Base-by-base conservation (phyloP, 1,140 invertebrate species). In the Procambarus clarkii region DNA sequence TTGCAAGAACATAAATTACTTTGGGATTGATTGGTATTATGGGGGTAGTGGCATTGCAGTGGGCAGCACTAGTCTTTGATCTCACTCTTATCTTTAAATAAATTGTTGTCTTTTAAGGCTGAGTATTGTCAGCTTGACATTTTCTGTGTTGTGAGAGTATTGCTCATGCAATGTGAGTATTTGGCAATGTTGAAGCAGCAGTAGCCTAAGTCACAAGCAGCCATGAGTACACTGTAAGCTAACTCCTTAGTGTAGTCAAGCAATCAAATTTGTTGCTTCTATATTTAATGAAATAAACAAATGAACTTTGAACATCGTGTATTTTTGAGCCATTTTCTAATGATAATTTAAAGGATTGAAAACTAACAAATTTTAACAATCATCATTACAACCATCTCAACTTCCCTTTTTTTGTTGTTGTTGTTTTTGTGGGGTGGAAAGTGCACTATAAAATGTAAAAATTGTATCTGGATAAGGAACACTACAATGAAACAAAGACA, bases 231-330 rank as follows among this genome's bases (percentile, higher is more conserved):
- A 87, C 71, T 86, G 90, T 87, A 86, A 82, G 90, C 90, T 77
- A 84, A 91, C 76, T 86, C 89, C 83, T 91, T 91, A 91, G 83
- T 86, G 77, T 91, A 91, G 89, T 91, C 89, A 91, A 85, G 82
- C 89, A 91, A 91, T 91, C 89, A 87, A 87, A 91, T 91, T 91
- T 91, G 90, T 91, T 91, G 90, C 90, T 91, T 91, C 90, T 91
- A 91, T 91, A 91, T 91, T 91, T 91, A 91, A 91, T 86, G 90
- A 91, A 91, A 91, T 91, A 91, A 86, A 91, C 81, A 83, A 83
- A n/a, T 83, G 81, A 83, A 83, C 69, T 83, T 69, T 83, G 69
- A 64, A 64, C 21, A 64, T 78, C n/a, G 34, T 69, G 46, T 83
- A 7, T 83, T 45, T 21, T 69, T 83, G 45, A 11, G 13, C 60